Base-by-base conservation (phyloP, 2,797 vertebrate genomes). In the Percopsis omiscomaycus region DNA sequence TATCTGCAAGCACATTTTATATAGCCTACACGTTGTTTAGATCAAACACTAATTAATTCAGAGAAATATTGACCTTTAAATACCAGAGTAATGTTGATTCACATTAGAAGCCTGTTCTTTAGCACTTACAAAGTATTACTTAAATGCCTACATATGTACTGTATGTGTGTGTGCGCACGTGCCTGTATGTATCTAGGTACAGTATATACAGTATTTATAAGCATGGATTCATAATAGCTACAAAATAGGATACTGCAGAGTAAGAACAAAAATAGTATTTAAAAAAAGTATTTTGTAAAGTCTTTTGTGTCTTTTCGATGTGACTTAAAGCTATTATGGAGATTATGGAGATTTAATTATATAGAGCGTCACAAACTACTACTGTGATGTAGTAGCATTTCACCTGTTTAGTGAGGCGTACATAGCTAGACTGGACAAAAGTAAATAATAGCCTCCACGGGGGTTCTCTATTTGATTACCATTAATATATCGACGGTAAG, bases 321-420 rank as follows among this genome's bases (percentile, higher is more conserved):
- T 9, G 22, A 45, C 3, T 5, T 28, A n/a, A 47, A 9, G 27
- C 12, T 30, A 4, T 42, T 28, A 22, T 46, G 53, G 22, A 22
- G 22, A 22, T 3, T 67, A 22, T 22, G 22, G 22, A 22, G 8
- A 66, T 79, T 64, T 63, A 22, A 75, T 78, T 86, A 42, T 56
- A 52, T 69, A 80, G 80, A 84, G 75, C 73, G 71, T 84, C 72
- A 85, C 73, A 83, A 78, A 79, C 73, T 42, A 53, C 37, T 54
- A 68, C 49, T 74, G 61, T 65, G 52, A 42, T 30, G 5, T 49
- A 47, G 45, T 42, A 71, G 81, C 82, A 82, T 86, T 89, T 89
- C 86, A 89, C 88, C 84, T 88, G 88, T 79, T 84, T 79, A 72
- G 59, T 86, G 77, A 88, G 82, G 87, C 86, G 83, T 64, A 77